phyloP scores from a whole-genome alignment of 2,888 invertebrate genomes.

The Disparrhopalites patrizii region DNA sequence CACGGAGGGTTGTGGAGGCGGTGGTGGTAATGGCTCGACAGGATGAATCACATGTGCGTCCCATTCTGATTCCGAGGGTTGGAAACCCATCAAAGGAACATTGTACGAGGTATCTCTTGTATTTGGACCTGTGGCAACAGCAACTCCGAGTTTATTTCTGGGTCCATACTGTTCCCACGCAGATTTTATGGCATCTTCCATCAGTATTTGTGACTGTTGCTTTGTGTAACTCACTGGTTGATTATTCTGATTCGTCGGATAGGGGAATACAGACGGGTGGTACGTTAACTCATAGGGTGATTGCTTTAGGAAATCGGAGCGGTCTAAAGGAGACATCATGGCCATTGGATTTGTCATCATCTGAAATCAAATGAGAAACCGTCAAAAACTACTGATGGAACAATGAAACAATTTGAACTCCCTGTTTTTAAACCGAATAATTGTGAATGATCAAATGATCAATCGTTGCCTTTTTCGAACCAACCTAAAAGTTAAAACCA shows the following conservation, averaged over 20 bases:
- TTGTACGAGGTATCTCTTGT: background rate
- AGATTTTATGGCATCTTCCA: conserved; percentile 29
- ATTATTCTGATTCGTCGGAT: background rate
- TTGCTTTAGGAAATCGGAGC: too few species aligned
- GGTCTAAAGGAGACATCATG: too few species aligned
- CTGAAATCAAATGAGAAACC: too few species aligned
- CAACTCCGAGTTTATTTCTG: background rate
- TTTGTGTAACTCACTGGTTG: background rate
- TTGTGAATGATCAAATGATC: too few species aligned
- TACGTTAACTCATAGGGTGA: background rate
- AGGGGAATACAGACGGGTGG: background rate
- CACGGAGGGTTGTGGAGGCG: conserved; percentile 29
- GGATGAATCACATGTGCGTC: conserved; percentile 28
- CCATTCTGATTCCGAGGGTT: conserved; percentile 43
- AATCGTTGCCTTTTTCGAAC: too few species aligned
- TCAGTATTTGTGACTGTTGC: conserved; percentile 3
- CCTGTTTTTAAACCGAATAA: too few species aligned
- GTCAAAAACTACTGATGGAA: too few species aligned
- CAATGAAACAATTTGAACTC: too few species aligned
- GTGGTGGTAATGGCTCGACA: background rate
- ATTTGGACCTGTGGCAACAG: background rate
- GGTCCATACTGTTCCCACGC: conserved; percentile 43
- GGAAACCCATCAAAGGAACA: conserved; percentile 25
- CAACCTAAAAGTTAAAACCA: too few species aligned
- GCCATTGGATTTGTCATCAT: too few species aligned